These are phyloP conservation scores for Bombus consobrinus DNA, from an alignment of 1,140 invertebrate genomes.

Conservation along the genomic window DNA sequence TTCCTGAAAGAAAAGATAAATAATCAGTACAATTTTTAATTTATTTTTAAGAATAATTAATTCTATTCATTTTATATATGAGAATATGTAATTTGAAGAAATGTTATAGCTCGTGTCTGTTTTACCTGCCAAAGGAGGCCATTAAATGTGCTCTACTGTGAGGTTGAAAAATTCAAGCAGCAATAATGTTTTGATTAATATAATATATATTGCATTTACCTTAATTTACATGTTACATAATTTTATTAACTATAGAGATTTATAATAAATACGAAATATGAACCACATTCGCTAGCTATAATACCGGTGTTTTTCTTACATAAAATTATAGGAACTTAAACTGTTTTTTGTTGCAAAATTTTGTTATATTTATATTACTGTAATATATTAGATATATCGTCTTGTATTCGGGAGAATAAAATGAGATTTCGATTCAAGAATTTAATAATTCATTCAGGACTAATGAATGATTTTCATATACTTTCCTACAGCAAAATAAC, in stretches of 20 bases:
- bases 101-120: slow-evolving; percentile 33
- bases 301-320: slow-evolving; percentile 28
- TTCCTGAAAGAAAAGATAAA: slow-evolving; percentile 54
- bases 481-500: slow-evolving; percentile 32
- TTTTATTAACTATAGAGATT: slow-evolving; percentile 28
- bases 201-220: slow-evolving; percentile 52
- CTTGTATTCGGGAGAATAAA: slow-evolving; percentile 53
- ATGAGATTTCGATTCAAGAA: slow-evolving; percentile 8
- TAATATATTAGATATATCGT: slow-evolving; percentile 29
- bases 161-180: slow-evolving; percentile 52
- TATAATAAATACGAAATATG: slow-evolving; percentile 51
- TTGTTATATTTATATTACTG: slow-evolving; percentile 20
- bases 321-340: slow-evolving; percentile 47
- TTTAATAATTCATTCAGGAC: background rate
- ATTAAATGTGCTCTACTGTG: slow-evolving; percentile 34
- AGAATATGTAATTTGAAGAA: slow-evolving; percentile 33
- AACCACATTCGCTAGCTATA: slow-evolving; percentile 33
- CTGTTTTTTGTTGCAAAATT: slow-evolving; percentile 18
- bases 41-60: slow-evolving; percentile 17
- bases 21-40: slow-evolving; percentile 34
- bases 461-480: slow-evolving; percentile 12
- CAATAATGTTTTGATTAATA: slow-evolving; percentile 45
- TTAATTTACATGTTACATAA: slow-evolving; percentile 46
- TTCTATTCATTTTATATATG: slow-evolving; percentile 38
- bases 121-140: slow-evolving; percentile 44